phyloP scores from a whole-genome alignment of 2,888 invertebrate species.

The Argyra leucocephala region DNA sequence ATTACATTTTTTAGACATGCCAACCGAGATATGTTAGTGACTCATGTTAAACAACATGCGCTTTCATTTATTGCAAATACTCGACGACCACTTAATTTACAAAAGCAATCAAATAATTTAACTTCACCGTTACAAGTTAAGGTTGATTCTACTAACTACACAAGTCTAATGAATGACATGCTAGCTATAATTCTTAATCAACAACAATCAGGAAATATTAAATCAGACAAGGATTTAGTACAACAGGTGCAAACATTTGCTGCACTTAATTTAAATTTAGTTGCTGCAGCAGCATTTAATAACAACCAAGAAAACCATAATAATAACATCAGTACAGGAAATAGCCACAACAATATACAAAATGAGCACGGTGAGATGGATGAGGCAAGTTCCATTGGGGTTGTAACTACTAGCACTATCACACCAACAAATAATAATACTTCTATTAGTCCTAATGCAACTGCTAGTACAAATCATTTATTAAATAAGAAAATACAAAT shows the following conservation, averaged over 20 bases:
- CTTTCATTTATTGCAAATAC: constrained; percentile 7
- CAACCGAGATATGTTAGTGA: constrained; percentile 54
- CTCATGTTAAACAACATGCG: constrained; percentile 49
- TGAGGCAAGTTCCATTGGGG: constrained; percentile 46
- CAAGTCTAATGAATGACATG: constrained; percentile 40
- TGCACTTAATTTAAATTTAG: constrained; percentile 15
- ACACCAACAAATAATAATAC: constrained; percentile 15
- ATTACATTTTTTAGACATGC: background rate
- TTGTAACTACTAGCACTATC: constrained; percentile 17
- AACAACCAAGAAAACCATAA: constrained; percentile 28
- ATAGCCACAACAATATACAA: background rate
- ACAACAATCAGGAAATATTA: constrained; percentile 21
- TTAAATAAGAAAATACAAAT: background rate
- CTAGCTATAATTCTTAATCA: constrained; percentile 32
- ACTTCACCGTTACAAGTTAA: constrained; percentile 34
- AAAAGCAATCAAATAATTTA: constrained; percentile 20
- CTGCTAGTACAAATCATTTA: constrained; percentile 22
- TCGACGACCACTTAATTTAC: constrained; percentile 20
- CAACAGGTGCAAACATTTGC: constrained; percentile 5
- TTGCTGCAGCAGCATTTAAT: constrained; percentile 21
- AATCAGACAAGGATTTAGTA: constrained; percentile 17
- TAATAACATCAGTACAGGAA: constrained; percentile 18
- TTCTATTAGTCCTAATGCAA: constrained; percentile 18
- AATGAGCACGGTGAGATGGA: constrained; percentile 45
- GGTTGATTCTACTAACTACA: constrained; percentile 30